Percentiles rank a stretch among this genome's conserved stretches.
phyloP scores from a whole-genome alignment of 2,888 invertebrate genomes.

The Eledona agricola region DNA sequence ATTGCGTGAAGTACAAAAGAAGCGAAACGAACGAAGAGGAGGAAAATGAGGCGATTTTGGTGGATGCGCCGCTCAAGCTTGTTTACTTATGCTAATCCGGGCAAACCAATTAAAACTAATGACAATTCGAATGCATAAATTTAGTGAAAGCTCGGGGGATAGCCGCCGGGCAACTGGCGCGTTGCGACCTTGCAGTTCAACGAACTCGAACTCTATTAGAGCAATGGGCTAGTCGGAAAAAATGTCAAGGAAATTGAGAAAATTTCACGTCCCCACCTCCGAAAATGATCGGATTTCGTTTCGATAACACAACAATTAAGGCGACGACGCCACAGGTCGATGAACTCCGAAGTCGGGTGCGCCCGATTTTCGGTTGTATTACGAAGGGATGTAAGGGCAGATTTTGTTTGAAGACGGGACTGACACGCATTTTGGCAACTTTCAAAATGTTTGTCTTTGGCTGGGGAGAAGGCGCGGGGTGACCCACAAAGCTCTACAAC shows the following conservation, averaged over 20 bases:
- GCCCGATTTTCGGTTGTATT: constrained; percentile 9
- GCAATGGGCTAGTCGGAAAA: constrained; percentile 7
- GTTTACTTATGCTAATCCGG: constrained; percentile 34
- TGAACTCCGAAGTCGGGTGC: constrained; percentile 9
- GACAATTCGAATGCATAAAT: constrained; percentile 29
- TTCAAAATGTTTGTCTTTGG: constrained; percentile 21
- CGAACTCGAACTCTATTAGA: constrained; percentile 15
- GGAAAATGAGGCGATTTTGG: background rate
- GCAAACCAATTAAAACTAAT: constrained; percentile 26
- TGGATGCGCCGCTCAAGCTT: constrained; percentile 5
- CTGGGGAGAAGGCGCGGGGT: constrained; percentile 1
- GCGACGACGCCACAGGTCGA: constrained; percentile 3
- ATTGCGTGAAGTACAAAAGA: constrained; percentile 8
- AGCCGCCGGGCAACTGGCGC: constrained; percentile 25
- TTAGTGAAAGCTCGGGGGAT: constrained; percentile 36
- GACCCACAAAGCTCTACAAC: constrained; percentile 21
- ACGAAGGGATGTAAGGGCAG: constrained; percentile 12
- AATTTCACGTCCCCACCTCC: constrained; percentile 14
- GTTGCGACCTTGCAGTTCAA: constrained; percentile 34
- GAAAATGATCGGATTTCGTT: constrained; percentile 9
- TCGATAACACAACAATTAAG: constrained; percentile 7
- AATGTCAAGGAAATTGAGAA: constrained; percentile 24
- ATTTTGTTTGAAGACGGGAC: constrained; percentile 5
- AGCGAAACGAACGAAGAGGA: background rate
- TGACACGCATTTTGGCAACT: constrained; percentile 32